Conservation (phyloP, 2,888 invertebrate genomes). For the Ophion obscuratus region DNA sequence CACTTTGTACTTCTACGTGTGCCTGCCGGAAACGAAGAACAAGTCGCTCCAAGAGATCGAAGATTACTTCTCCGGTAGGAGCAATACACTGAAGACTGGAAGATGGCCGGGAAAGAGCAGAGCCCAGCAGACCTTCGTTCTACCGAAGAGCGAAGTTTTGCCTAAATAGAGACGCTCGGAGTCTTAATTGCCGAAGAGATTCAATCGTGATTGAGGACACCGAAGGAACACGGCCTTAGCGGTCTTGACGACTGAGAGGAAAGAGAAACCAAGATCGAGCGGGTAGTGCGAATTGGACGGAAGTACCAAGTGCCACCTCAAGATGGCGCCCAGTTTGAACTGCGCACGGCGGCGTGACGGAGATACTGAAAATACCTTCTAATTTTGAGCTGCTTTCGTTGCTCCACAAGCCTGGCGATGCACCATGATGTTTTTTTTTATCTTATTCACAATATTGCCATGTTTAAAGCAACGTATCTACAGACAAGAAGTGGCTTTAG, state of each 20-base stretch:
- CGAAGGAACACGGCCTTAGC: not conserved
- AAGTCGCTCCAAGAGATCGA: slow-evolving; percentile 89
- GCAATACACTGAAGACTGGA: slow-evolving; percentile 84
- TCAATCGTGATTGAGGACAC: not conserved
- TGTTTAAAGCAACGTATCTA: no score
- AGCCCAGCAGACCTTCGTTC: slow-evolving; percentile 69
- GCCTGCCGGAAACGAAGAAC: slow-evolving; percentile 89
- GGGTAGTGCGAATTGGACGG: no score
- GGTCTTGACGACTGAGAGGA: not conserved
- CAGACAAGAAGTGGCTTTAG: no score
- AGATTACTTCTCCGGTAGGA: slow-evolving; percentile 89
- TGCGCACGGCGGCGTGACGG: no score
- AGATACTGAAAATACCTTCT: no score
- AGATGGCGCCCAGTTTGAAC: no score
- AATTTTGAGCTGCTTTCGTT: no score
- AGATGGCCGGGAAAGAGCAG: slow-evolving; percentile 69
- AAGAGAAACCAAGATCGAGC: not conserved
- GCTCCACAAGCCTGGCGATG: no score
- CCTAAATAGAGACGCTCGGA: slow-evolving; percentile 70
- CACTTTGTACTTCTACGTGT: slow-evolving; percentile 87
- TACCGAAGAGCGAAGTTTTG: slow-evolving; percentile 78
- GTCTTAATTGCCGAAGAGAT: not conserved
- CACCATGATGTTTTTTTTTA: no score
- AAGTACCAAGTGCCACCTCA: no score
- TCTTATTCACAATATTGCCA: no score